Percentiles rank a stretch among this genome's conserved stretches.
phyloP scores from a whole-genome alignment of 2,888 invertebrate genomes.

The Drosophila anceps region DNA sequence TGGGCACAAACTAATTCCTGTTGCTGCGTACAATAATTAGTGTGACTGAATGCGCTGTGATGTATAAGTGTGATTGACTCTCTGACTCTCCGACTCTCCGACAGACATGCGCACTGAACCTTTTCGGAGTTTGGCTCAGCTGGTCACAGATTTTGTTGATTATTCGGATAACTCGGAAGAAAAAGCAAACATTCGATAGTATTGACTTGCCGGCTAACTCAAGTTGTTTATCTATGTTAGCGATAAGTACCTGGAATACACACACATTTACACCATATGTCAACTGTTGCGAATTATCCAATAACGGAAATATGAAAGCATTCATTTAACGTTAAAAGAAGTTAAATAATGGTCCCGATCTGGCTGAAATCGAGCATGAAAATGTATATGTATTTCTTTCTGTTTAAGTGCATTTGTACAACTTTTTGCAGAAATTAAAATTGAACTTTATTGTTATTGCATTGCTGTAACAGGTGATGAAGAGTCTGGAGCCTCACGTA shows the following conservation, averaged over 20 bases:
- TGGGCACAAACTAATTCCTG: conserved; percentile 70
- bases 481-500: conserved; percentile 94
- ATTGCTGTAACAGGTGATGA: conserved; percentile 90
- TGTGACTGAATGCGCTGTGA: conserved; percentile 20
- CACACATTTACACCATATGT: background rate
- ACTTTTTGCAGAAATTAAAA: too few relatives aligned
- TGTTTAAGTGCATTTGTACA: too few relatives aligned
- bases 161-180: background rate
- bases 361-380: background rate
- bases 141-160: conserved; percentile 16
- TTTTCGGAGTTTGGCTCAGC: conserved; percentile 49
- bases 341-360: background rate
- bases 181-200: conserved; percentile 8
- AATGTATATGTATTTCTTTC: background rate
- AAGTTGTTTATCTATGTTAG: conserved; percentile 38
- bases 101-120: conserved; percentile 58
- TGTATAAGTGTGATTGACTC: conserved; percentile 10
- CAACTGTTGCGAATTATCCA: background rate
- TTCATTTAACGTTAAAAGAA: background rate
- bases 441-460: too few relatives aligned
- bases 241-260: background rate
- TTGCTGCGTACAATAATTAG: conserved; percentile 51
- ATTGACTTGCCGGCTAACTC: conserved; percentile 47
- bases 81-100: background rate
- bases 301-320: background rate